Evolutionary conservation across 2,888 invertebrate species (phyloP), one percentile per base, ranked within the genome.

Genomic region (Neoascia interrupta): DNA sequence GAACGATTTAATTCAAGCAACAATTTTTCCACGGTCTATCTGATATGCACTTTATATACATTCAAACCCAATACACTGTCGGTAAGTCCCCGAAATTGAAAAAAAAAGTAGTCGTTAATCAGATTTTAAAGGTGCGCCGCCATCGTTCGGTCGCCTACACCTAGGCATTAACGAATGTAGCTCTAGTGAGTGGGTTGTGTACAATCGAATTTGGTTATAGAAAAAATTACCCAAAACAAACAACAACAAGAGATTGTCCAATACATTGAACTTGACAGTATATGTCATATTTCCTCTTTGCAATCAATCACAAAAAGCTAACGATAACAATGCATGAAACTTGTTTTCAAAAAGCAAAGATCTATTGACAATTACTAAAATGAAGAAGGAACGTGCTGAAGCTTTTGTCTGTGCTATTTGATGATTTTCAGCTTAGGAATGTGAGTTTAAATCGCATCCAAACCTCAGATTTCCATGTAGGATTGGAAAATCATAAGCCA

Each of bases 191-290:
- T 2, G 41, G 47, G 21, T 16, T 8, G 54, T 18, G 13, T 26
- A 26, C 23, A 26, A 37, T 28, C 16, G 47, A 21, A 47, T 37
- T 34, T 23, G 21, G 21, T n/a, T 28, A 11, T 34, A 19, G 39
- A 39, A 21, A 28, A 34, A 6, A 19, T 19, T 51, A 5, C 13
- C 5, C 6, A 23, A 16, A 28, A 15, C 26, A 15, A 63, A n/a
- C 0, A 18, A 26, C 26, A 16, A 47, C 28, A 60, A 43, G 36
- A 49, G 23, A 19, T 49, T 63, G 49, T 31, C 63, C 49, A 63
- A 63, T 16, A 51, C 41, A 31, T 51, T 64, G 53, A 64, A 64
- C 64, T 51, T 53, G 64, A 64, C 66, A 56, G 37, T 66, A n/a
- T n/a, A n/a, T n/a, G n/a, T n/a, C 56, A 23, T 56, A 54, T 66